Evolutionary conservation across 2,113 vertebrate genomes (phyloP).

Genomic region (Nipponia nippon): DNA sequence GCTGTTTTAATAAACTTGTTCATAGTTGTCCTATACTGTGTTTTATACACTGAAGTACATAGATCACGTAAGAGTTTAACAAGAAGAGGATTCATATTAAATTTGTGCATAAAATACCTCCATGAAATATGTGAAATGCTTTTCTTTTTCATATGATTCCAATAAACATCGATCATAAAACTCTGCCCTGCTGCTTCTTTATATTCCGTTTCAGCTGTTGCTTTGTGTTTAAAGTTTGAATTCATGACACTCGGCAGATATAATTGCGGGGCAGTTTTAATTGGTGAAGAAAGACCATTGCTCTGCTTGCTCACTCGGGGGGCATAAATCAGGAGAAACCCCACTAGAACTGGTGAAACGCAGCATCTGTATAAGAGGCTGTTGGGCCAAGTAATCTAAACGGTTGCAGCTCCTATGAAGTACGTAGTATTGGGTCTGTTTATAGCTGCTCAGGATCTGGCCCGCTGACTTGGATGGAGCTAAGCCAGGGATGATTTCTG

Average conservation of each 20-base stretch:
- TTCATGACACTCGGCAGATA: neutral
- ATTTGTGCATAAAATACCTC: slow-evolving; percentile 59
- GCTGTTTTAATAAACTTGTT: slow-evolving; percentile 75
- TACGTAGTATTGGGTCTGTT: neutral
- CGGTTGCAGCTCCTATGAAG: neutral
- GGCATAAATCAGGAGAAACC: neutral
- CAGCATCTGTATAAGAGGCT: neutral
- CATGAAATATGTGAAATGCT: slow-evolving; percentile 65
- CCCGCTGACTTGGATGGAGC: neutral
- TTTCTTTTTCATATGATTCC: slow-evolving; percentile 63
- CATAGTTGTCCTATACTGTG: slow-evolving; percentile 52
- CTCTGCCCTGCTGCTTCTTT: slow-evolving; percentile 54
- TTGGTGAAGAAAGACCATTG: slow-evolving; percentile 11
- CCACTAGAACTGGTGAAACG: neutral
- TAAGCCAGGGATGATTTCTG: slow-evolving; percentile 27
- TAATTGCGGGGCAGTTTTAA: neutral
- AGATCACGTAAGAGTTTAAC: slow-evolving; percentile 72
- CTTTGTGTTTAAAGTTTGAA: slow-evolving; percentile 49
- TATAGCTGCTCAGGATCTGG: neutral
- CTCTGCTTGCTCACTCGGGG: neutral
- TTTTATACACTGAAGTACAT: slow-evolving; percentile 63
- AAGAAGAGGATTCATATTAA: slow-evolving; percentile 74
- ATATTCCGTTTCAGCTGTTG: slow-evolving; percentile 30
- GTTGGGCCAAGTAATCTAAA: neutral
- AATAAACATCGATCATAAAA: slow-evolving; percentile 72